Evolutionary conservation across 2,113 vertebrate species (phyloP).

Genomic region (Takifugu flavidus): DNA sequence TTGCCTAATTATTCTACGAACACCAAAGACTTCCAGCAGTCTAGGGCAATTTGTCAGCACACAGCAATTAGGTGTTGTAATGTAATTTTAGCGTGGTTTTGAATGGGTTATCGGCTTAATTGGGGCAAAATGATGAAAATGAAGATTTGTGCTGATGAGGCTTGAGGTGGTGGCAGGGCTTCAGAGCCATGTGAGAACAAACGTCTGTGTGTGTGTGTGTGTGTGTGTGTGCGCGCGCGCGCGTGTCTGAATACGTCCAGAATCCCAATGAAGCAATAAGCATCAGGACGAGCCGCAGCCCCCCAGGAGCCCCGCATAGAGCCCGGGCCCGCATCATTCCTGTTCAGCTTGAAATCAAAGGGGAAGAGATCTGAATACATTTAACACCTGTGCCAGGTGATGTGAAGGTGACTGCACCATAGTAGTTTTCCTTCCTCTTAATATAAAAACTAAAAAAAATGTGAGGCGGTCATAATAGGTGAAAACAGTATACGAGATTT

Average conservation of each 20-base stretch:
- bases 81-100: not conserved
- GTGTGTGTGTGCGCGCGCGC: no score
- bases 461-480: not conserved
- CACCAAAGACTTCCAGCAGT: not conserved
- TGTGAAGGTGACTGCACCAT: slow-evolving; percentile 52
- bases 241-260: slow-evolving; percentile 18
- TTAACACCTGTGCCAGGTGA: slow-evolving; percentile 26
- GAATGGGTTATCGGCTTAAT: not conserved
- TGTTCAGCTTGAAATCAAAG: slow-evolving; percentile 28
- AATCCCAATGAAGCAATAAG: slow-evolving; percentile 63
- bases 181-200: slow-evolving; percentile 37
- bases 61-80: slow-evolving; percentile 4
- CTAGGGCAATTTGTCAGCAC: slow-evolving; percentile 1
- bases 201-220: slow-evolving; percentile 1
- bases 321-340: slow-evolving; percentile 17
- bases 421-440: not conserved
- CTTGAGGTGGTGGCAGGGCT: slow-evolving; percentile 22
- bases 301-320: not conserved
- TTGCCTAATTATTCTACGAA: not conserved
- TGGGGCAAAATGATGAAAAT: not conserved
- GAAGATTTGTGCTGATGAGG: not conserved
- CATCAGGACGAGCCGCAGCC: slow-evolving; percentile 11
- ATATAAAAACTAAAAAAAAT: not conserved
- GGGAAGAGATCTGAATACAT: slow-evolving; percentile 9
- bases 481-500: no score